Base-by-base conservation (phyloP, 1,140 invertebrate genomes). In the Musca vetustissima region DNA sequence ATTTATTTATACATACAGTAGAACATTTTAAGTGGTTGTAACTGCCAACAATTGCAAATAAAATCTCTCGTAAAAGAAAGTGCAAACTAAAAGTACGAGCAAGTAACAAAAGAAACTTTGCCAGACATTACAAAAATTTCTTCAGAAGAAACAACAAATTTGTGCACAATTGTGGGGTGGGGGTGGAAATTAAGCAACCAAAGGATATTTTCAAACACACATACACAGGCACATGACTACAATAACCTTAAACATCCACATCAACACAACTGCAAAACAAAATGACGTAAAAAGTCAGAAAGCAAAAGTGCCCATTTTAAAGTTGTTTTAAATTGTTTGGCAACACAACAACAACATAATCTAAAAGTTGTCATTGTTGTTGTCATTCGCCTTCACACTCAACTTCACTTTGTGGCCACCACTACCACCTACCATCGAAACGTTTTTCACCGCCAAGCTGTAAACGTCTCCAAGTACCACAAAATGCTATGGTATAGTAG, bases 271-370 rank as follows among this genome's bases (percentile, higher is more conserved):
- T 28, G n/a, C 52, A 61, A 61, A 32, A 61, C 55, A 28, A 59
- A 43, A 43, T 43, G 19, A 21, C 47, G 65, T 36, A 19, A 69
- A 69, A 66, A 69, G 68, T 64, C 68, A 69, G 64, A 69, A 69
- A 69, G 68, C 68, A 69, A 69, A 69, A 69, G 68, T 69, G 68
- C 17, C 64, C 61, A 57, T 50, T 64, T 69, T 69, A 61, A 61
- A 61, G 28, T 43, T 36, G 25, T 61, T 61, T 61, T 19, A 61
- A 61, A 61, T 32, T 61, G 28, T 61, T 61, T 61, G 11, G 32
- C 28, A 61, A 61, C 28, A 61, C 19, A 14, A n/a, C n/a, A n/a
- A n/a, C n/a, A n/a, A n/a, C n/a, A 36, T 13, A 61, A 61, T 43
- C 17, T 24, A 19, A 32, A 14, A 43, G 36, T 61, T 61, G 15